Base-by-base conservation (phyloP, 2,888 invertebrate species). In the Phoronis australis region DNA sequence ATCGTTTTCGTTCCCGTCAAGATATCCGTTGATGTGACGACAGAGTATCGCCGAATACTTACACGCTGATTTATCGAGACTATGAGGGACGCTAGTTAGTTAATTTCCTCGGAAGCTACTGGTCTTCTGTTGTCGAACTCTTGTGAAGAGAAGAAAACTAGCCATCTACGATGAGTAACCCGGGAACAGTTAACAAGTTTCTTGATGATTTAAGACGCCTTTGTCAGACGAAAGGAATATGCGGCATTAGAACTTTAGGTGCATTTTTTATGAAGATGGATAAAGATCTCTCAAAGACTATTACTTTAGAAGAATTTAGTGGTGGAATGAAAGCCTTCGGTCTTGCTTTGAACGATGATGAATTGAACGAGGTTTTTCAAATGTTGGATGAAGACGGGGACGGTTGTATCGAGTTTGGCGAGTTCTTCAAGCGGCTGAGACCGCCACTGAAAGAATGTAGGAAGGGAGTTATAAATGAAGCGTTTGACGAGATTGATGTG, bases 401-500 rank as follows among this genome's bases (percentile, higher is more conserved):
- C 47, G 57, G 57, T 9, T 52, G 56, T 18, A 61, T 73, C 27
- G 72, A 72, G 43, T 72, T 72, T 52, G 49, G 52, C 18, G 72
- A 72, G 53, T 65, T 71, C 44, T 59, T 71, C 42, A 39, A 57
- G 20, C 59, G 61, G 27, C 55, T 71, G 20, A 54, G 63, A 24
- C 70, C 71, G 21, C 57, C 66, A 4, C 63, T 73, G 66, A 48
- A 57, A 2, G 45, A 49, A n/a, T 20, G 22, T 20, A 50, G 72
- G 15, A 41, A 59, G 26, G 55, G 51, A 24, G 68, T 71, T 24
- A 59, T 71, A 39, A 60, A 68, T 46, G 61, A 69, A 51, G 68
- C 68, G 1, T 71, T 71, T 56, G 60, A 66, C 39, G 64, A 60
- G 49, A 48, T 71, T 35, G 73, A 73, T 51, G 63, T 59, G 12